These are phyloP conservation scores for Scolopax rusticola DNA, from an alignment of 2,797 vertebrate genomes.

Conservation along the genomic window DNA sequence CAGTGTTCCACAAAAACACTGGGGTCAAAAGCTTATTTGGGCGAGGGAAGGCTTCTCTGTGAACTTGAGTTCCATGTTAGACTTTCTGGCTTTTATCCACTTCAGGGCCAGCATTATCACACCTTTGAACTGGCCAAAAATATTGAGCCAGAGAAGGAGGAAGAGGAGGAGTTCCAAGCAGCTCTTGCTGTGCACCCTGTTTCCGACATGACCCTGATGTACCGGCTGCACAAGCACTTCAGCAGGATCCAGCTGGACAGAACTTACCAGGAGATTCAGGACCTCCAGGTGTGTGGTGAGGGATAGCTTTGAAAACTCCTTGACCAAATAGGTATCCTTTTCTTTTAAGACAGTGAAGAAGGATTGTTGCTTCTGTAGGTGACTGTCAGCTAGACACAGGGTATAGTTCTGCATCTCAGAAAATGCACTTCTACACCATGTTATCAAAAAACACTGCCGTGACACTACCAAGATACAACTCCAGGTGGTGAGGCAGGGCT, in stretches of 20 bases:
- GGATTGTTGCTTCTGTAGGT: neutral
- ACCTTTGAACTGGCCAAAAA: slow-evolving; percentile 95
- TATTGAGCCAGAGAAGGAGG: slow-evolving; percentile 90
- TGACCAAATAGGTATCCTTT: neutral
- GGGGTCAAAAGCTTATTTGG: neutral
- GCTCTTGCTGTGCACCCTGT: slow-evolving; percentile 92
- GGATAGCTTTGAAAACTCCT: neutral
- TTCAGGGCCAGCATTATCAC: slow-evolving; percentile 90
- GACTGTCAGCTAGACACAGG: neutral
- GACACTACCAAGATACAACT: neutral
- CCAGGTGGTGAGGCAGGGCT: neutral
- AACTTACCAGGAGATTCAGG: slow-evolving; percentile 90
- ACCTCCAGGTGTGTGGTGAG: slow-evolving; percentile 87
- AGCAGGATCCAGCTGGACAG: slow-evolving; percentile 91
- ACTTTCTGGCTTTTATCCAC: slow-evolving; percentile 21
- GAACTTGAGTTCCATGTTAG: neutral
- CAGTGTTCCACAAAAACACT: too few species aligned
- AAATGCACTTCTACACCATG: fast-evolving
- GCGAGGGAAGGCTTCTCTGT: neutral
- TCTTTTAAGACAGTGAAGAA: neutral
- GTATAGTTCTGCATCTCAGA: neutral
- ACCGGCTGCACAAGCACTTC: slow-evolving; percentile 93
- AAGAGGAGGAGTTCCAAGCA: slow-evolving; percentile 85
- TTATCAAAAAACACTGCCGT: neutral
- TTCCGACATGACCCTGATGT: slow-evolving; percentile 91